Evolutionary conservation across 2,797 vertebrate species (phyloP), one percentile per base, ranked within the genome.

Genomic region (Peromyscus eremicus): DNA sequence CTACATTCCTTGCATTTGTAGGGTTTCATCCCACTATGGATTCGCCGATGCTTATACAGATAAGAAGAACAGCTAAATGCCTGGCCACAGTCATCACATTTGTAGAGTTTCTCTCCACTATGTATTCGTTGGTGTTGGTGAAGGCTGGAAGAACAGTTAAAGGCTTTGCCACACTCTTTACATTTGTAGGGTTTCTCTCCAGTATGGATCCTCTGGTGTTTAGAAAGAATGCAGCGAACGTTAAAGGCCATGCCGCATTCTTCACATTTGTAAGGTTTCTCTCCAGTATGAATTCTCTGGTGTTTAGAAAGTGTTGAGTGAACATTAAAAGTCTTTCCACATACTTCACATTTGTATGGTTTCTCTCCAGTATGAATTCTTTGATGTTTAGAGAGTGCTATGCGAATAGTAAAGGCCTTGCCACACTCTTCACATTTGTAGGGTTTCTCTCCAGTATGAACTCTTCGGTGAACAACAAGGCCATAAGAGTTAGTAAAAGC

Each of bases 201-300:
- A 43, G 71, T 75, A 11, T 75, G 98, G 62, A 94, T 94, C 52
- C 97, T 96, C n/a, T 66, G 94, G 94, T 97, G 97, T 70, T 97
- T 95, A 79, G 91, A 94, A 52, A 98, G 97, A 46, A 82, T 6
- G 97, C 37, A 97, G 83, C 97, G 96, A 64, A 93, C 87, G 0
- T 96, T 98, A 94, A 96, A 98, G 91, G 94, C 97, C 89, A 96
- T 98, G 0, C 97, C 97, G 2, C 97, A 98, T 70, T 98, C 97
- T 0, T 79, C 7, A 64, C 97, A 98, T 0, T 77, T 1, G 0
- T 89, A 98, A 0, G 97, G 97, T 1, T 95, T 96, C 57, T 97
- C 93, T 0, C 97, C 98, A 23, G 37, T n/a, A 89, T 98, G 98
- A 91, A 97, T 94, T 0, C 96, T 94, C 9, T 57, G 94, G 89